Evolutionary conservation across 30 jellyfish, hydroid and myxozoan species (phyloP).

Genomic region (Aurelia coerulea): DNA sequence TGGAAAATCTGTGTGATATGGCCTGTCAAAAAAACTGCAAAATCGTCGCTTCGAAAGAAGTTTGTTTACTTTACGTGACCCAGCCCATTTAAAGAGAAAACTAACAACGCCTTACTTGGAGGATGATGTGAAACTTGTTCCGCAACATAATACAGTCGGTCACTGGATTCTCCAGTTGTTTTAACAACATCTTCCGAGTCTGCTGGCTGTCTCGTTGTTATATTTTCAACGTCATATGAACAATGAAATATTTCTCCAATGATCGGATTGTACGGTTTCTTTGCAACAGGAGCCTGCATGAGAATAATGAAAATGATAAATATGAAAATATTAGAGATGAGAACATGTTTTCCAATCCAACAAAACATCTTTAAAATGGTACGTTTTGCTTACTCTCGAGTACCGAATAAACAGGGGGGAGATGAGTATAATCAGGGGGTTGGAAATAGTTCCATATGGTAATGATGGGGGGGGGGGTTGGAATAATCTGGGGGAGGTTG

Average conservation of each 20-base stretch:
- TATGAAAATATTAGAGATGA: neutral
- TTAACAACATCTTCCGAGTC: constrained; percentile 16
- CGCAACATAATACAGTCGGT: constrained; percentile 78
- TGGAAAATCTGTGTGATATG: too few species aligned
- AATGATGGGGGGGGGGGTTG: too few species aligned
- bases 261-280: constrained; percentile 98
- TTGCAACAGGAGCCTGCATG: constrained; percentile 90
- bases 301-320: neutral
- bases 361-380: too few species aligned
- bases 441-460: too few species aligned
- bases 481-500: too few species aligned
- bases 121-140: constrained; percentile 99
- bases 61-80: too few species aligned
- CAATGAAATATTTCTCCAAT: constrained; percentile 95
- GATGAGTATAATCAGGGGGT: too few species aligned
- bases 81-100: too few species aligned
- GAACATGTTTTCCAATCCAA: neutral
- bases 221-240: constrained; percentile 72
- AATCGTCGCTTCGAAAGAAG: too few species aligned
- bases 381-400: too few species aligned
- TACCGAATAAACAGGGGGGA: too few species aligned
- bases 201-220: constrained; percentile 2
- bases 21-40: too few species aligned
- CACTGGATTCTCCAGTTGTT: constrained; percentile 12
- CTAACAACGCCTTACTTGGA: constrained; percentile 75